A percentile compares a stretch with the other conserved stretches of the same genome.
These are phyloP conservation scores for Drosophila punjabiensis DNA, from an alignment of 1,140 invertebrate species.

Conservation along the genomic window DNA sequence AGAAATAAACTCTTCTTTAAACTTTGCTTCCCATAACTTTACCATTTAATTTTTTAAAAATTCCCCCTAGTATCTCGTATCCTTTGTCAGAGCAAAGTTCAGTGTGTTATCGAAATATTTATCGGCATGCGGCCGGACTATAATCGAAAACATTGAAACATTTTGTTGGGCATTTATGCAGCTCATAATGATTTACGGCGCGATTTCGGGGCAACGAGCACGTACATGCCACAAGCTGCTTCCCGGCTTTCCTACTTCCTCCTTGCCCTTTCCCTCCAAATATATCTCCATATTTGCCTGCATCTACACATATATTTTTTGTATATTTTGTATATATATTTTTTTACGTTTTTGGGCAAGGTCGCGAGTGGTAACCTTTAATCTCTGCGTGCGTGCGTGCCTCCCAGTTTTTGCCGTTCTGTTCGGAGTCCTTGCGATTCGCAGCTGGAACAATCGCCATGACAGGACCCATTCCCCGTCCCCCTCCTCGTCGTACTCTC, in stretches of 20 bases:
- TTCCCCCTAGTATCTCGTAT: neutral
- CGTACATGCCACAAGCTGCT: constrained; percentile 82
- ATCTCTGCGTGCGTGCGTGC: constrained; percentile 76
- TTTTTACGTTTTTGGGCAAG: constrained; percentile 53
- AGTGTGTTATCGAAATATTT: constrained; percentile 57
- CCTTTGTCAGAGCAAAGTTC: constrained; percentile 27
- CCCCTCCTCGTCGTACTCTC: too few relatives aligned
- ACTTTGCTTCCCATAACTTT: neutral
- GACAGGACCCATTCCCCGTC: neutral
- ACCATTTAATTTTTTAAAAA: neutral
- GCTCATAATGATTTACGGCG: constrained; percentile 79
- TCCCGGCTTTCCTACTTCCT: constrained; percentile 7
- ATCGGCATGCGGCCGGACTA: constrained; percentile 61
- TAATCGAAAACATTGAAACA: constrained; percentile 78
- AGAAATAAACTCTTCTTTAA: neutral
- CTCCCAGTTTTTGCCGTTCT: constrained; percentile 35
- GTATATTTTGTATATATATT: neutral
- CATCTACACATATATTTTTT: neutral
- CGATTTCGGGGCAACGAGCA: constrained; percentile 67
- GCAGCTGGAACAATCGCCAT: constrained; percentile 40
- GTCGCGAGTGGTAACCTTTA: constrained; percentile 82
- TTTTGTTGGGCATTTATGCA: constrained; percentile 81
- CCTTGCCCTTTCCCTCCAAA: neutral
- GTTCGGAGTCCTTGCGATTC: constrained; percentile 2
- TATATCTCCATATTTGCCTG: constrained; percentile 6